Evolutionary conservation across 2,797 vertebrate species (phyloP).

Genomic region (Mus minutoides): DNA sequence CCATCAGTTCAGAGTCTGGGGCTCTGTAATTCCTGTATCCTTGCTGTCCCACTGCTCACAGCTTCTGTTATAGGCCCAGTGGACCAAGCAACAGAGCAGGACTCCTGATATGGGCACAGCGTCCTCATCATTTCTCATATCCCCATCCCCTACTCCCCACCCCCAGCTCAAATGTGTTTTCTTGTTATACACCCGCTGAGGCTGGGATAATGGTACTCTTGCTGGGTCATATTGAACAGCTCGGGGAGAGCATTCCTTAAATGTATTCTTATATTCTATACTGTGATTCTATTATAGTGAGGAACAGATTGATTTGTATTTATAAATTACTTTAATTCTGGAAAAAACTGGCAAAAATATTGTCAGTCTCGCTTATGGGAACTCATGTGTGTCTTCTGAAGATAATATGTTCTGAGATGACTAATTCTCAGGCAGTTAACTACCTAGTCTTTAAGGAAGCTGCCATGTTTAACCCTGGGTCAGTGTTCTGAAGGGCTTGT

Average conservation of each 20-base stretch:
- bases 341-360: conserved; percentile 39
- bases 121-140: conserved; percentile 17
- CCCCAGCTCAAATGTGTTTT: conserved; percentile 31
- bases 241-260: conserved; percentile 38
- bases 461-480: neutral
- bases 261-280: neutral
- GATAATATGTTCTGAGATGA: conserved; percentile 19
- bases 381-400: conserved; percentile 3
- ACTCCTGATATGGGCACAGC: neutral
- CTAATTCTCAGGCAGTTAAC: neutral
- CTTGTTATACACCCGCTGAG: neutral
- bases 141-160: neutral
- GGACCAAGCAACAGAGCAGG: neutral
- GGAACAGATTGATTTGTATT: neutral
- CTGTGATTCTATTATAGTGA: neutral
- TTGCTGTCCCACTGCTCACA: neutral
- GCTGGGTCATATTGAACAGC: neutral
- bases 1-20: conserved; percentile 8
- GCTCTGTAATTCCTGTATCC: neutral
- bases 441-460: conserved; percentile 23
- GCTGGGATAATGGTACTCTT: neutral
- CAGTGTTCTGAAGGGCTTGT: neutral
- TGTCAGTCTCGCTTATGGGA: neutral
- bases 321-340: conserved; percentile 51
- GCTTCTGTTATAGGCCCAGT: neutral